These are phyloP conservation scores for Xylocampa areola DNA, from an alignment of 2,888 invertebrate genomes.

Conservation along the genomic window DNA sequence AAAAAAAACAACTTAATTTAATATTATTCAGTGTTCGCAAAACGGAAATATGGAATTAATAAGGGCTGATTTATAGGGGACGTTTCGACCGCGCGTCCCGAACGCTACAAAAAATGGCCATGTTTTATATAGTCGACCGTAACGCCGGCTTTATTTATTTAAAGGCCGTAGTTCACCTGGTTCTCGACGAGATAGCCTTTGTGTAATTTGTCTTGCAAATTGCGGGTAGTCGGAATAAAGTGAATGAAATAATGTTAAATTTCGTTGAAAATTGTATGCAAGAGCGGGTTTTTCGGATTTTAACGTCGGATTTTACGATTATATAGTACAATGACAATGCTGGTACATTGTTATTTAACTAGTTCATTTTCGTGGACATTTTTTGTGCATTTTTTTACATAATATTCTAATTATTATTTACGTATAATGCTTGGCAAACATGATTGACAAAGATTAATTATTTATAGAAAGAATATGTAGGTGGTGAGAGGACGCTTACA, in stretches of 20 bases:
- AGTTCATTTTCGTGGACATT: background rate
- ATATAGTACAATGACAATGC: background rate
- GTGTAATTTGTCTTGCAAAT: conserved; percentile 60
- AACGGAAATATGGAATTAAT: conserved; percentile 25
- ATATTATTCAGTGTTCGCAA: conserved; percentile 8
- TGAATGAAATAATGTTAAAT: conserved; percentile 40
- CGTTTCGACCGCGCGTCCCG: background rate
- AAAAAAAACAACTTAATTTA: conserved; percentile 1
- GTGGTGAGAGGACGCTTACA: too few species aligned
- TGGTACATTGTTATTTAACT: background rate
- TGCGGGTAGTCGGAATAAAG: conserved; percentile 38
- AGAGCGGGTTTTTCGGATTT: conserved; percentile 30
- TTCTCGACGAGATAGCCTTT: conserved; percentile 52
- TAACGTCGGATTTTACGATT: background rate
- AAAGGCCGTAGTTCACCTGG: conserved; percentile 51
- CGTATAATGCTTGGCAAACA: too few species aligned
- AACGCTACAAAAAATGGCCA: conserved; percentile 25
- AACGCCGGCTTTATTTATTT: conserved; percentile 50
- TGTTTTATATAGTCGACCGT: conserved; percentile 25
- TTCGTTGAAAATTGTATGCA: conserved; percentile 26
- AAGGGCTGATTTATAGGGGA: conserved; percentile 9
- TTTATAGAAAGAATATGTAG: too few species aligned
- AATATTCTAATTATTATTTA: too few species aligned
- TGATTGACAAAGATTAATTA: too few species aligned
- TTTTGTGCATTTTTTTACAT: too few species aligned